These are phyloP conservation scores for Spodoptera litura DNA, from an alignment of 1,140 invertebrate genomes.

Conservation along the genomic window DNA sequence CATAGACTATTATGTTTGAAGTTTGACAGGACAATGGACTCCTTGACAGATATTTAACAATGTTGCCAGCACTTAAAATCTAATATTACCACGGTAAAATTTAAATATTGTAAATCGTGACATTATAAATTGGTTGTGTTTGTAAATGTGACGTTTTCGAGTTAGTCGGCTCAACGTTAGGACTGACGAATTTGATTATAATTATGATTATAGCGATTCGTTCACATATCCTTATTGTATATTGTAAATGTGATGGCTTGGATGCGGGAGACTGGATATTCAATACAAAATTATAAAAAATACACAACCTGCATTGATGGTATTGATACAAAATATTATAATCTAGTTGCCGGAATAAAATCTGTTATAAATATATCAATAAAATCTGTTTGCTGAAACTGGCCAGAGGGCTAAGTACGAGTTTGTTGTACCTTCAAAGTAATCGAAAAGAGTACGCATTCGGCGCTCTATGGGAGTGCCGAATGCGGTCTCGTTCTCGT, in stretches of 20 bases:
- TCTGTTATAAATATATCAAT: no score
- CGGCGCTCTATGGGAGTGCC: no score
- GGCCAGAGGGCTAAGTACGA: no score
- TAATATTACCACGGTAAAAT: slow-evolving; percentile 15
- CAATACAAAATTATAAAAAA: neutral
- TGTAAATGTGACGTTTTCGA: slow-evolving; percentile 13
- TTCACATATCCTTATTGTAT: slow-evolving; percentile 35
- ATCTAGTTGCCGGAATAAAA: no score
- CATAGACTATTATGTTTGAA: no score
- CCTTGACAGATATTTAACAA: neutral
- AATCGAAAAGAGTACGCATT: no score
- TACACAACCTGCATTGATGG: neutral
- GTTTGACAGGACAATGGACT: no score
- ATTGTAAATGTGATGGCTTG: slow-evolving; percentile 23
- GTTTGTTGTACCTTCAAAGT: no score
- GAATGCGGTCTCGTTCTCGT: no score
- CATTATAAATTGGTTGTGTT: slow-evolving; percentile 32
- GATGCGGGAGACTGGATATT: slow-evolving; percentile 1
- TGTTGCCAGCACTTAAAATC: slow-evolving; percentile 4
- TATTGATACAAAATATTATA: no score
- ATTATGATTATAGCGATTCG: slow-evolving; percentile 26
- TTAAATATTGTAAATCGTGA: neutral
- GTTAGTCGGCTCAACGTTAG: slow-evolving; percentile 10
- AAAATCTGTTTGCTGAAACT: no score
- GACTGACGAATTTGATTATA: slow-evolving; percentile 16